Percentiles rank a stretch among this genome's conserved stretches.
phyloP scores from a whole-genome alignment of 2,888 invertebrate genomes.

The Spilarctia lutea region DNA sequence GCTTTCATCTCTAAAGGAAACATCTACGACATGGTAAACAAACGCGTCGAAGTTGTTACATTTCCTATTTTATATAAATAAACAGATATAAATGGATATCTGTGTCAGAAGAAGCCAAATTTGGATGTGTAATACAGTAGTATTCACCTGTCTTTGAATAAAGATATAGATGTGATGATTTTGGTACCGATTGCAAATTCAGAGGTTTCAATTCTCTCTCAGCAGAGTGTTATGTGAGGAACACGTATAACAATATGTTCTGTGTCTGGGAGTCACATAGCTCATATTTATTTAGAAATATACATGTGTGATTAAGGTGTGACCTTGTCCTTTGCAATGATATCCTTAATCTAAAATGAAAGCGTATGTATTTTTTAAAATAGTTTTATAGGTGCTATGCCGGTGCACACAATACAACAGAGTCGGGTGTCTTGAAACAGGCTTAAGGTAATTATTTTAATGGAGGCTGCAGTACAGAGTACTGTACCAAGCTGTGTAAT shows the following conservation, averaged over 20 bases:
- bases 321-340: too few relatives aligned
- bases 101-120: conserved; percentile 22
- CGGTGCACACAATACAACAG: too few relatives aligned
- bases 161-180: not conserved
- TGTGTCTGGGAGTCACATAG: not conserved
- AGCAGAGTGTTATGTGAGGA: not conserved
- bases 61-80: conserved; percentile 47
- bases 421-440: too few relatives aligned
- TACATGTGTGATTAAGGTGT: too few relatives aligned
- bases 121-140: conserved; percentile 11
- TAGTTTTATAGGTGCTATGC: too few relatives aligned
- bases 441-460: too few relatives aligned
- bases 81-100: conserved; percentile 37
- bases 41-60: conserved; percentile 31
- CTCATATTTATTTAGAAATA: too few relatives aligned
- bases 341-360: too few relatives aligned
- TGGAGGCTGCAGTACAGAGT: too few relatives aligned
- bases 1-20: conserved; percentile 47
- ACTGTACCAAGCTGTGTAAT: too few relatives aligned
- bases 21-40: conserved; percentile 42
- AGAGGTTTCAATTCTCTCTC: not conserved
- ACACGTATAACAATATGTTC: not conserved
- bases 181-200: not conserved
- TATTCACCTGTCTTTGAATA: conserved; percentile 12
- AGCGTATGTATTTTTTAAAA: too few relatives aligned